Evolutionary conservation across 2,888 invertebrate species (phyloP).

Genomic region (Apodemia mormo): DNA sequence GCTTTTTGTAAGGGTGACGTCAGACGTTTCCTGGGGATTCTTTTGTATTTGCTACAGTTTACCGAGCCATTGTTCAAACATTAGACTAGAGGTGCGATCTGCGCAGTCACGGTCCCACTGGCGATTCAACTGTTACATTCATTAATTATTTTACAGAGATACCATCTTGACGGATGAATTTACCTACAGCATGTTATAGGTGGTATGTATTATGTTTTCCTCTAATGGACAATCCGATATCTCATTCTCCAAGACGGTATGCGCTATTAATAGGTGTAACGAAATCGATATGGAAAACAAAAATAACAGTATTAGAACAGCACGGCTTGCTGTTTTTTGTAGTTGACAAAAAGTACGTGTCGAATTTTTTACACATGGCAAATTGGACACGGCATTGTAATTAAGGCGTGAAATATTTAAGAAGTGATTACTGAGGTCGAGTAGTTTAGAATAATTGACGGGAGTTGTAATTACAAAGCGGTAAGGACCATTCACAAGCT

Average conservation of each 20-base stretch:
- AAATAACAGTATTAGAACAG: slow-evolving; percentile 73
- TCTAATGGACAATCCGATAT: slow-evolving; percentile 67
- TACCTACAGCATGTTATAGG: slow-evolving; percentile 52
- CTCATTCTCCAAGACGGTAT: slow-evolving; percentile 44
- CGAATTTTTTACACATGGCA: slow-evolving; percentile 65
- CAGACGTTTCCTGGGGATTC: slow-evolving; percentile 31
- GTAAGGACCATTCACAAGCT: slow-evolving; percentile 39
- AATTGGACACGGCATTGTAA: slow-evolving; percentile 68
- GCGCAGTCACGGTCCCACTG: slow-evolving; percentile 59
- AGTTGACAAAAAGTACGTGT: slow-evolving; percentile 56
- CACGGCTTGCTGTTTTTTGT: slow-evolving; percentile 58
- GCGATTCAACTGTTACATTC: slow-evolving; percentile 65
- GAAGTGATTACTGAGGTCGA: slow-evolving; percentile 57
- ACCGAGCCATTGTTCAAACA: slow-evolving; percentile 45
- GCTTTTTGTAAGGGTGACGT: slow-evolving; percentile 5
- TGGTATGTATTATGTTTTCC: slow-evolving; percentile 66
- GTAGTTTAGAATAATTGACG: slow-evolving; percentile 49
- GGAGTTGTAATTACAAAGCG: slow-evolving; percentile 48
- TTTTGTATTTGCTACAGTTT: slow-evolving; percentile 44
- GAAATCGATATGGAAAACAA: slow-evolving; percentile 72
- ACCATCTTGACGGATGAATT: slow-evolving; percentile 74
- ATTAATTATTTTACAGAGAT: slow-evolving; percentile 72
- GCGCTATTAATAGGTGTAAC: slow-evolving; percentile 56
- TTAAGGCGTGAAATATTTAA: slow-evolving; percentile 65
- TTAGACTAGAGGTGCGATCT: slow-evolving; percentile 60